phyloP scores from a whole-genome alignment of 2,113 vertebrate species.

The Sus scrofa region T2T-Sscrofa CM000829.6:66596501-66597000 shows the following conservation, averaged over 20 bases:
- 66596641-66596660: background rate
- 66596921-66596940: background rate
- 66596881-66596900: background rate
- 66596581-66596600: background rate
- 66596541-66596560: background rate
- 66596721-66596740: background rate
- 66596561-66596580: background rate
- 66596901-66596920: background rate
- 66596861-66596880: background rate
- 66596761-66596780: background rate
- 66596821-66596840: background rate
- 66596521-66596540: background rate
- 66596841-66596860: background rate
- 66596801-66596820: background rate
- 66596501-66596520: background rate
- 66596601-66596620: rapidly evolving
- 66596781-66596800: background rate
- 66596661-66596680: background rate
- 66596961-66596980: background rate
- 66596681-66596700: background rate
- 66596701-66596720: background rate
- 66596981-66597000: background rate
- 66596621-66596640: background rate
- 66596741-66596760: background rate
- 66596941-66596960: background rate